Evolutionary conservation across 1,140 invertebrate genomes (phyloP), one percentile per base, ranked within the genome.

Genomic region (Zaprionus vittiger): DNA sequence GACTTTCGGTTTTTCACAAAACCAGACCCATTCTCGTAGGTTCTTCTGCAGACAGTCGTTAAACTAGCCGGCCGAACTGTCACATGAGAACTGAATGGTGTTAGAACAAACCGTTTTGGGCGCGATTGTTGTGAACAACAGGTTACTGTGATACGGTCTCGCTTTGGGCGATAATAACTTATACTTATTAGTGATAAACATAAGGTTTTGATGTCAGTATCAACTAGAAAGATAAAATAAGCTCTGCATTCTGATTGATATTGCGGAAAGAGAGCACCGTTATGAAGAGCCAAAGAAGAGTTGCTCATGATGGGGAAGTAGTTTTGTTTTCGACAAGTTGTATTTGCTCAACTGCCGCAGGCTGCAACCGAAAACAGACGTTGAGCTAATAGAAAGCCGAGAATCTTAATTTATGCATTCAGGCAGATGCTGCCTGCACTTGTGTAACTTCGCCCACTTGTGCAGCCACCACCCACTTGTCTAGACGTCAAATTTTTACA

Each of bases 1-100:
- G 73, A 87, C 83, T 87, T 87, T 87, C 83, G 55, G 81, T 89
- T 87, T 87, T 86, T 60, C 49, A 34, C 34, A 71, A 72, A 73
- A 65, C 63, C 63, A 80, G 74, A 49, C 28, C 34, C 22, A 55
- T 38, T 70, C 44, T 68, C 20, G 24, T 52, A 63, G 34, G 84
- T 87, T 89, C 83, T 89, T 67, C 68, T 0, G 0, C 28, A 9
- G 28, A 9, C 28, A 31, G 28, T 55, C 49, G 73, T 72, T 72
- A 61, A 66, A 77, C 26, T 14, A 28, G 24, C 22, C 24, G 14
- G 3, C 4, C 24, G 3, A 56, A 31, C 7, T 85, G 82, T 81
- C 82, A 52, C 79, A 65, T 66, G 59, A 62, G 49, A 79, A 76
- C 41, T 37, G 26, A n/a, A 15, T 5, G 54, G 38, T 38, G 37